Percentiles rank a stretch among this genome's conserved stretches.
phyloP scores from a whole-genome alignment of 2,797 vertebrate species.

The Acestrorhynchus altus region DNA sequence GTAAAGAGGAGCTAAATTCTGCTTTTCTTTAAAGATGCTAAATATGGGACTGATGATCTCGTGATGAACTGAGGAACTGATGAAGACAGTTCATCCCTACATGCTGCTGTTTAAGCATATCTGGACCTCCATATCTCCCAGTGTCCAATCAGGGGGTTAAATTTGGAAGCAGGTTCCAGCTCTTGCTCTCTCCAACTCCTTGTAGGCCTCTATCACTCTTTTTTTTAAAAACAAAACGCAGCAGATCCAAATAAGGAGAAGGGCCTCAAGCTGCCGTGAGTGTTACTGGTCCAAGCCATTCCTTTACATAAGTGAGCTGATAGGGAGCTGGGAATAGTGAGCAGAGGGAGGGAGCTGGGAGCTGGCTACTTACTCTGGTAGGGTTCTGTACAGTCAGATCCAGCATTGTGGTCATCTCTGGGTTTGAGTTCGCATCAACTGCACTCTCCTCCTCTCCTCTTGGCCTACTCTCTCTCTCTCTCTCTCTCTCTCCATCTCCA shows the following conservation, averaged over 20 bases:
- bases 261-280: conserved; percentile 34
- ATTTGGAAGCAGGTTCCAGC: conserved; percentile 16
- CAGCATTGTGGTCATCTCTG: conserved; percentile 43
- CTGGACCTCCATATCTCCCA: not conserved
- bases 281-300: conserved; percentile 54
- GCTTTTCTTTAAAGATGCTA: too few relatives aligned
- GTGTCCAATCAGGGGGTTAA: conserved; percentile 39
- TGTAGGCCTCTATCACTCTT: conserved; percentile 42
- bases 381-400: conserved; percentile 24
- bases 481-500: conserved; percentile 6
- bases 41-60: too few relatives aligned
- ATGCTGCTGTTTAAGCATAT: not conserved
- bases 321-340: conserved; percentile 35
- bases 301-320: conserved; percentile 58
- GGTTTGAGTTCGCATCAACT: conserved; percentile 32
- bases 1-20: too few relatives aligned
- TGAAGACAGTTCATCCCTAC: too few relatives aligned
- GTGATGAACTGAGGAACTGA: too few relatives aligned
- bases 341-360: conserved; percentile 38
- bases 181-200: conserved; percentile 6
- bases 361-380: conserved; percentile 7
- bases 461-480: conserved; percentile 1
- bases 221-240: conserved; percentile 45
- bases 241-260: conserved; percentile 62
- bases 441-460: conserved; percentile 29